Evolutionary conservation across 2,888 invertebrate genomes (phyloP).

Genomic region (Ecdyonurus torrentis): DNA sequence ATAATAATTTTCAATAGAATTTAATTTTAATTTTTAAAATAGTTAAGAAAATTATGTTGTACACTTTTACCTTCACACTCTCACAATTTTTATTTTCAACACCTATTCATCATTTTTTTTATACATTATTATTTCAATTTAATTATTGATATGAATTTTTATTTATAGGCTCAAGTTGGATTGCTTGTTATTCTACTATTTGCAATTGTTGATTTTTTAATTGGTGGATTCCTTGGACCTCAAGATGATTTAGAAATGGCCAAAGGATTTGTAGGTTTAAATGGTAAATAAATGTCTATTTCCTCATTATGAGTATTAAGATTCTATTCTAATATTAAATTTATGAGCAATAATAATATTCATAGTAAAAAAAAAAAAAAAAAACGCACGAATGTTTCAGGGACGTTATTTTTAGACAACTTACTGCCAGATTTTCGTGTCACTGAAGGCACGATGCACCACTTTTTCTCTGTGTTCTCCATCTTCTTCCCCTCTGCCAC

Average conservation of each 20-base stretch:
- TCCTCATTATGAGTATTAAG: neutral
- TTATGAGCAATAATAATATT: neutral
- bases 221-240: slow-evolving; percentile 76
- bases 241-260: slow-evolving; percentile 46
- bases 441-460: slow-evolving; percentile 52
- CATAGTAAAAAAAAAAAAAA: neutral
- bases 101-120: neutral
- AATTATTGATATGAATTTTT: slow-evolving; percentile 6
- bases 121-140: neutral
- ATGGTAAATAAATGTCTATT: slow-evolving; percentile 34
- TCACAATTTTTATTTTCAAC: neutral
- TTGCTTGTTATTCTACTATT: slow-evolving; percentile 63
- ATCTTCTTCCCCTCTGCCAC: slow-evolving; percentile 98
- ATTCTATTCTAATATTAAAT: neutral
- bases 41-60: neutral
- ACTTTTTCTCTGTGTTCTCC: slow-evolving; percentile 89
- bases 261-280: slow-evolving; percentile 80
- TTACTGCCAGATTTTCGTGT: slow-evolving; percentile 59
- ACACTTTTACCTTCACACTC: neutral
- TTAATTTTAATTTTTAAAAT: neutral
- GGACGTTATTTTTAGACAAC: slow-evolving; percentile 52
- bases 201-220: slow-evolving; percentile 74
- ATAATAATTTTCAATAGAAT: neutral
- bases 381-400: slow-evolving; percentile 30
- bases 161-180: slow-evolving; percentile 65